phyloP scores from a whole-genome alignment of 2,888 invertebrate genomes.

The Pharmacophagus antenor region DNA sequence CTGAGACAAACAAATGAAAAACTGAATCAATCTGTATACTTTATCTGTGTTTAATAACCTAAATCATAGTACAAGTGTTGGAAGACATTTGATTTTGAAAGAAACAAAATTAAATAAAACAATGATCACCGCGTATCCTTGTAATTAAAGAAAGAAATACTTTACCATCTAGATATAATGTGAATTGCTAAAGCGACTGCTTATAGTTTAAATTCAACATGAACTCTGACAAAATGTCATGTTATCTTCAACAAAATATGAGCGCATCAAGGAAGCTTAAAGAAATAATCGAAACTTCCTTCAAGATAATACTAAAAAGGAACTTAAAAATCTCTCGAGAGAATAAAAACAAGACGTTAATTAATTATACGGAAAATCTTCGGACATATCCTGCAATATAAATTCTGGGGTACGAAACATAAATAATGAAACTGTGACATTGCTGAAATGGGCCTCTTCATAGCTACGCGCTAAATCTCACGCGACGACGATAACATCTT shows the following conservation, averaged over 20 bases:
- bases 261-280: conserved; percentile 7
- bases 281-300: conserved; percentile 1
- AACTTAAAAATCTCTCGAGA: neutral
- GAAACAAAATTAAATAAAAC: too few relatives aligned
- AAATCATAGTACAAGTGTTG: too few relatives aligned
- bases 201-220: too few relatives aligned
- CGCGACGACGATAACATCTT: neutral
- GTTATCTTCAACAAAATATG: neutral
- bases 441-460: conserved; percentile 1
- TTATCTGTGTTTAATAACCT: too few relatives aligned
- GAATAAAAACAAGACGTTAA: neutral
- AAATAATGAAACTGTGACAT: conserved; percentile 7
- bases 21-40: too few relatives aligned
- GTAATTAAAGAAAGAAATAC: too few relatives aligned
- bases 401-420: neutral
- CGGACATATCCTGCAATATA: conserved; percentile 5
- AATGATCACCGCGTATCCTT: too few relatives aligned
- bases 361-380: conserved; percentile 3
- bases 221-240: too few relatives aligned
- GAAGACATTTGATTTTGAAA: too few relatives aligned
- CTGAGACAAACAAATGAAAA: too few relatives aligned
- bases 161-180: too few relatives aligned
- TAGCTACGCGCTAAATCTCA: conserved; percentile 4
- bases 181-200: too few relatives aligned
- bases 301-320: conserved; percentile 7